Evolutionary conservation across 2,113 vertebrate genomes (phyloP).

Genomic region (Aptenodytes patagonicus): DNA sequence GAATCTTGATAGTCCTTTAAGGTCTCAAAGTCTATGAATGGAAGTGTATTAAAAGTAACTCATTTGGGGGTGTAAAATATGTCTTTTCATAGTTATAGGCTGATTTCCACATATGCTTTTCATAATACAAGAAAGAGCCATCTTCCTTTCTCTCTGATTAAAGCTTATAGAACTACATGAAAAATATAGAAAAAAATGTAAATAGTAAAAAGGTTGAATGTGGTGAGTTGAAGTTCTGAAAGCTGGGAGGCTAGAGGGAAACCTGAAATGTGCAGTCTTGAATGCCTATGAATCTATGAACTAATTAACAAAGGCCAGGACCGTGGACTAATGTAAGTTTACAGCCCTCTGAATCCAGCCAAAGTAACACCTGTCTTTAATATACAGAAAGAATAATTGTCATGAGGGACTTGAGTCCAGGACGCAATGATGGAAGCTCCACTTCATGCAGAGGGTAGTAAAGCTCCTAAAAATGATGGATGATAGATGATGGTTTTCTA

Average conservation of each 20-base stretch:
- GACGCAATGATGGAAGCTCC: slow-evolving; percentile 36
- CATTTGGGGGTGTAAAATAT: neutral
- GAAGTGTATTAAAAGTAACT: neutral
- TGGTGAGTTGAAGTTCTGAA: neutral
- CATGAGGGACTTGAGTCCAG: slow-evolving; percentile 23
- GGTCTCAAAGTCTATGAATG: neutral
- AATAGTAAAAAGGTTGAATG: neutral
- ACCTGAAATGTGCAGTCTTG: neutral
- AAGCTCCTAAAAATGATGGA: slow-evolving; percentile 56
- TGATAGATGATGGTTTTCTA: slow-evolving; percentile 48
- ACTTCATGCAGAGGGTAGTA: slow-evolving; percentile 15
- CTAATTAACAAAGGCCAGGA: slow-evolving; percentile 30
- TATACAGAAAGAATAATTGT: slow-evolving; percentile 49
- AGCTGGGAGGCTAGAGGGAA: neutral
- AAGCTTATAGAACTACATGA: neutral
- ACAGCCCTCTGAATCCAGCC: slow-evolving; percentile 18
- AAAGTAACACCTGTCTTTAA: slow-evolving; percentile 61
- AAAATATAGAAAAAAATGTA: neutral
- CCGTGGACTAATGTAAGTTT: neutral
- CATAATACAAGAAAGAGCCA: neutral
- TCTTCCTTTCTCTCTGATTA: neutral
- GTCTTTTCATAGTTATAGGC: neutral
- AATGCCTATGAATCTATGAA: neutral
- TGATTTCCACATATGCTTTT: neutral
- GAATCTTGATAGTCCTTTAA: neutral